phyloP scores from a whole-genome alignment of 2,888 invertebrate genomes.

The Acleris laterana region DNA sequence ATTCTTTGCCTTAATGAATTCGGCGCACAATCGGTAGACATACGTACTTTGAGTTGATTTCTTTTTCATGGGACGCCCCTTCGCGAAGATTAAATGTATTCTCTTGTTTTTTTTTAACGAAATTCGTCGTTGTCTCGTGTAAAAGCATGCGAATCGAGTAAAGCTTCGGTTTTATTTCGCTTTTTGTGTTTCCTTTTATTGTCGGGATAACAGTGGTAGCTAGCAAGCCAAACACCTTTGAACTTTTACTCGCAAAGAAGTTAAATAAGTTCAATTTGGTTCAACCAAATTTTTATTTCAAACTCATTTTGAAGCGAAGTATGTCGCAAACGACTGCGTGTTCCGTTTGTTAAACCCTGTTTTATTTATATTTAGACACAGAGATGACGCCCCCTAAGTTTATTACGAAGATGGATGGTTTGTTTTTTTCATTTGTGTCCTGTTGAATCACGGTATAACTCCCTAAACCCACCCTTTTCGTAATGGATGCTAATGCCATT shows the following conservation, averaged over 20 bases:
- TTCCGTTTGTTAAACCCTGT: slow-evolving; percentile 32
- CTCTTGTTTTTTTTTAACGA: slow-evolving; percentile 14
- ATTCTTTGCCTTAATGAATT: slow-evolving; percentile 35
- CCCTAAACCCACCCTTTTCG: slow-evolving; percentile 30
- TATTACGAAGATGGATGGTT: slow-evolving; percentile 43
- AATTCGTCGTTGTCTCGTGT: slow-evolving; percentile 8
- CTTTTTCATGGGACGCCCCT: slow-evolving; percentile 20
- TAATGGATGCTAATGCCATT: slow-evolving; percentile 40
- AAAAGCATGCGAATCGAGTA: background rate
- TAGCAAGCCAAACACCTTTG: slow-evolving; percentile 2
- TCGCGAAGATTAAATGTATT: slow-evolving; percentile 15
- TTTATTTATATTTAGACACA: slow-evolving; percentile 38
- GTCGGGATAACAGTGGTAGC: background rate
- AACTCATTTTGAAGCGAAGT: slow-evolving; percentile 23
- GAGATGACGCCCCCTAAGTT: slow-evolving; percentile 35
- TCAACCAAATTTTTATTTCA: slow-evolving; percentile 25
- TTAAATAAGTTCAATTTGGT: slow-evolving; percentile 17
- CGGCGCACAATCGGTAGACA: slow-evolving; percentile 31
- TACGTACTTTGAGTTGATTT: slow-evolving; percentile 32
- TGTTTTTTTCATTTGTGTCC: slow-evolving; percentile 37
- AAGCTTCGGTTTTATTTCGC: background rate
- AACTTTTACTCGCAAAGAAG: background rate
- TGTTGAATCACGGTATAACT: slow-evolving; percentile 33
- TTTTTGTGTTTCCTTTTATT: background rate
- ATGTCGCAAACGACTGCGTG: slow-evolving; percentile 13